These are phyloP conservation scores for Lepidocyrtinus sp. DNA, from an alignment of 2,888 invertebrate species.

Conservation along the genomic window DNA sequence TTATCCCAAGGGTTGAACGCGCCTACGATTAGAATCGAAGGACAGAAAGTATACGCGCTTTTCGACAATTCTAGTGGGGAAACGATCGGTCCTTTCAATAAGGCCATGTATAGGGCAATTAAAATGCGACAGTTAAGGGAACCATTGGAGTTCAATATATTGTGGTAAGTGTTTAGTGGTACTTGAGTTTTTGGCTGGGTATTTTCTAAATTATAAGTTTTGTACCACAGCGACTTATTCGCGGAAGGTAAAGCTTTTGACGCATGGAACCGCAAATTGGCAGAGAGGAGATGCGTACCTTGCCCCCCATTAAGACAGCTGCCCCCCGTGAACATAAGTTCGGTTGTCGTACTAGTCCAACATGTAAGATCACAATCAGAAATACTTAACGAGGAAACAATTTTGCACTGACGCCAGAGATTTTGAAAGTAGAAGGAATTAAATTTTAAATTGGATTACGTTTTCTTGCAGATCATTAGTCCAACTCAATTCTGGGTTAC, in stretches of 20 bases:
- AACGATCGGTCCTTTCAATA: constrained; percentile 67
- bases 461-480: constrained; percentile 50
- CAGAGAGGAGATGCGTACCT: constrained; percentile 70
- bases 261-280: constrained; percentile 70
- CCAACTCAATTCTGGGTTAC: constrained; percentile 67
- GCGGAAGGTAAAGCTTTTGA: constrained; percentile 31
- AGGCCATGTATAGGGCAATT: constrained; percentile 80
- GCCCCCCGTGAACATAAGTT: constrained; percentile 77
- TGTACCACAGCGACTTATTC: too few species aligned
- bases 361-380: too few species aligned
- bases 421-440: too few species aligned
- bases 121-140: constrained; percentile 77
- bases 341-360: constrained; percentile 76
- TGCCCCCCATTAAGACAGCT: constrained; percentile 74
- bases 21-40: constrained; percentile 64
- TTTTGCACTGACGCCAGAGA: too few species aligned
- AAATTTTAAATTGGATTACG: too few species aligned
- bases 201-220: too few species aligned
- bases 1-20: too few species aligned
- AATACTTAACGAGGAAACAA: too few species aligned
- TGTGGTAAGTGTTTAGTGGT: constrained; percentile 77
- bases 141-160: constrained; percentile 73
- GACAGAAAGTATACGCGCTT: constrained; percentile 63
- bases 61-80: constrained; percentile 62
- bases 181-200: too few species aligned